A percentile compares a stretch with the other conserved stretches of the same genome.
Evolutionary conservation across 1,140 invertebrate genomes (phyloP).

Genomic region (Tenebrio molitor): DNA sequence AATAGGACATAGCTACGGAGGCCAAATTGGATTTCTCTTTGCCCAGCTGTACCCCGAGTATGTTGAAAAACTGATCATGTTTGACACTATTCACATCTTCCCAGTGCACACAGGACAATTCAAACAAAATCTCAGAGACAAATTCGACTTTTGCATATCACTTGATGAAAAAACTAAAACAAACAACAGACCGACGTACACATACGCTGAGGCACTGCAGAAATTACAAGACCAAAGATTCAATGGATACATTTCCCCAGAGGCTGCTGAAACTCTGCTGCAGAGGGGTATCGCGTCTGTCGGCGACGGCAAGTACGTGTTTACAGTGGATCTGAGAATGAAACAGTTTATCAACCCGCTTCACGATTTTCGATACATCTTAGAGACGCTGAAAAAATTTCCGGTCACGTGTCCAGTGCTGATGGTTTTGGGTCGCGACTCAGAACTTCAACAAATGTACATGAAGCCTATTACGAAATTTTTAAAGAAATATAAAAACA

Average conservation of each 20-base stretch:
- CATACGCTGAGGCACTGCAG: conserved; percentile 69
- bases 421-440: conserved; percentile 59
- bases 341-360: conserved; percentile 53
- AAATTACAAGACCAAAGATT: conserved; percentile 64
- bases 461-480: conserved; percentile 30
- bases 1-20: conserved; percentile 75
- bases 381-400: conserved; percentile 61
- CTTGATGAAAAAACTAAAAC: conserved; percentile 59
- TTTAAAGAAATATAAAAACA: conserved; percentile 57
- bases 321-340: conserved; percentile 57
- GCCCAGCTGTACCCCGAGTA: conserved; percentile 68
- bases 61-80: conserved; percentile 69
- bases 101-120: conserved; percentile 59
- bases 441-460: neutral
- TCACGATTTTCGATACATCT: conserved; percentile 51
- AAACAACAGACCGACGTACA: conserved; percentile 63
- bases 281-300: conserved; percentile 66
- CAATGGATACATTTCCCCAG: conserved; percentile 62
- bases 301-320: conserved; percentile 63
- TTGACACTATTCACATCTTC: conserved; percentile 69
- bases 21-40: conserved; percentile 67
- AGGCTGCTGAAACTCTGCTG: conserved; percentile 69
- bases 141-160: conserved; percentile 60
- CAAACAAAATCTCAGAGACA: conserved; percentile 55
- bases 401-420: conserved; percentile 61